These are phyloP conservation scores for Cryptophagus acutangulus DNA, from an alignment of 2,888 invertebrate species.

Conservation along the genomic window DNA sequence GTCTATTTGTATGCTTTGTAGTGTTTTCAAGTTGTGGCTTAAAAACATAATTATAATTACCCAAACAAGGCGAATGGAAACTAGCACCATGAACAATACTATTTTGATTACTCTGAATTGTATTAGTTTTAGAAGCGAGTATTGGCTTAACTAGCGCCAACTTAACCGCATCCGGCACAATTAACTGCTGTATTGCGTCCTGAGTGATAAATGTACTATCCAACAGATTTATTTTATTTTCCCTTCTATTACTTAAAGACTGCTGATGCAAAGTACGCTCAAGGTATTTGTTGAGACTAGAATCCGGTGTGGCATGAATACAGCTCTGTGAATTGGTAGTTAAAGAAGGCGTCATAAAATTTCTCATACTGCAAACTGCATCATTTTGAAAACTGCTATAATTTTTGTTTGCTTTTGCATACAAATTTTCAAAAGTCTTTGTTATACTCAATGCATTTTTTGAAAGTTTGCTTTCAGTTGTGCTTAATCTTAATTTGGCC, in stretches of 20 bases:
- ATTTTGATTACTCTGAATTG: constrained; percentile 26
- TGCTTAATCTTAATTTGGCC: constrained; percentile 73
- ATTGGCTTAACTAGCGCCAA: constrained; percentile 57
- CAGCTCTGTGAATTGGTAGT: constrained; percentile 44
- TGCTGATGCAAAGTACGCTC: constrained; percentile 32
- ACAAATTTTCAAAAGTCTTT: constrained; percentile 23
- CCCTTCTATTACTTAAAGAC: constrained; percentile 23
- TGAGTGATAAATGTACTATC: constrained; percentile 41
- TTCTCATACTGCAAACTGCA: constrained; percentile 30
- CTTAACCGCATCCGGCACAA: constrained; percentile 52
- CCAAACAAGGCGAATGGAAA: constrained; percentile 83
- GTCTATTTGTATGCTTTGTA: constrained; percentile 27
- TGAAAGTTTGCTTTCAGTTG: constrained; percentile 48
- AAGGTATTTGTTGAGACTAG: constrained; percentile 33
- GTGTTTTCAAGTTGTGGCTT: constrained; percentile 60
- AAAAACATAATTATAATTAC: constrained; percentile 82
- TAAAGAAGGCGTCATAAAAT: constrained; percentile 41
- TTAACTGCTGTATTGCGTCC: constrained; percentile 46
- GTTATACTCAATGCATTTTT: constrained; percentile 13
- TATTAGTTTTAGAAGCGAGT: constrained; percentile 38
- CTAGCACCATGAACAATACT: constrained; percentile 33
- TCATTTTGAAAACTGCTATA: too few species aligned
- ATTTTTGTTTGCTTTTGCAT: constrained; percentile 33
- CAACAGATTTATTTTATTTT: constrained; percentile 43
- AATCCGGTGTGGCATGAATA: constrained; percentile 38